Conservation (phyloP, 2,113 vertebrate species). For the Corythornis cristatus region DNA sequence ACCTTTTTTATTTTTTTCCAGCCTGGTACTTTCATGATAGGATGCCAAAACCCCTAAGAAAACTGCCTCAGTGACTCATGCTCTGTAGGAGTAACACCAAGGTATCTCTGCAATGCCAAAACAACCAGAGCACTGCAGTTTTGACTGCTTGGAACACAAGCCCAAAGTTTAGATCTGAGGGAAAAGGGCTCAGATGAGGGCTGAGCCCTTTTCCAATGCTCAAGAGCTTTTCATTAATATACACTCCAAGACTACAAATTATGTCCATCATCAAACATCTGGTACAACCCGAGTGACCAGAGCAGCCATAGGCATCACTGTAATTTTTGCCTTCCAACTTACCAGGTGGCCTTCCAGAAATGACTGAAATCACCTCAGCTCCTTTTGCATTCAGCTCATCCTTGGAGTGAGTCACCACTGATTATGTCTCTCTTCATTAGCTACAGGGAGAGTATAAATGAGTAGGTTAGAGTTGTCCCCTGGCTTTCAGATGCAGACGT, state of each 20-base stretch:
- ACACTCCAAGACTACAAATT: not conserved
- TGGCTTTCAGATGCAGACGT: not conserved
- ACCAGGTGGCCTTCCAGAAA: not conserved
- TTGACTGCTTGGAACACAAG: not conserved
- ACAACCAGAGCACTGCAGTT: not conserved
- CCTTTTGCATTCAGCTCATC: not conserved
- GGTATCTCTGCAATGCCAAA: not conserved
- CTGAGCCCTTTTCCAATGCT: not conserved
- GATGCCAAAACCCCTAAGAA: not conserved
- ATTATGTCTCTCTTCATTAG: not conserved
- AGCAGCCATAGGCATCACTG: not conserved
- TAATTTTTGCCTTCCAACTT: not conserved
- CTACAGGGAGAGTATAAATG: not conserved
- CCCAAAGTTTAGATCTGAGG: not conserved
- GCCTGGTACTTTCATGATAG: not conserved
- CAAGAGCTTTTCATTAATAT: not conserved
- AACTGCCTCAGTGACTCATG: not conserved
- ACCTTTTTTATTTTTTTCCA: not conserved
- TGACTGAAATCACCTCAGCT: not conserved
- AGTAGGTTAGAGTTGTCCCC: not conserved
- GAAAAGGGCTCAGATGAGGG: too few relatives aligned
- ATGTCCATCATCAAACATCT: not conserved
- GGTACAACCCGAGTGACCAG: not conserved
- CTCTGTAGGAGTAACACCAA: not conserved
- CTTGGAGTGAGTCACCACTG: not conserved